Evolutionary conservation across 2,113 vertebrate species (phyloP).

Genomic region (Platysternon megacephalum): DNA sequence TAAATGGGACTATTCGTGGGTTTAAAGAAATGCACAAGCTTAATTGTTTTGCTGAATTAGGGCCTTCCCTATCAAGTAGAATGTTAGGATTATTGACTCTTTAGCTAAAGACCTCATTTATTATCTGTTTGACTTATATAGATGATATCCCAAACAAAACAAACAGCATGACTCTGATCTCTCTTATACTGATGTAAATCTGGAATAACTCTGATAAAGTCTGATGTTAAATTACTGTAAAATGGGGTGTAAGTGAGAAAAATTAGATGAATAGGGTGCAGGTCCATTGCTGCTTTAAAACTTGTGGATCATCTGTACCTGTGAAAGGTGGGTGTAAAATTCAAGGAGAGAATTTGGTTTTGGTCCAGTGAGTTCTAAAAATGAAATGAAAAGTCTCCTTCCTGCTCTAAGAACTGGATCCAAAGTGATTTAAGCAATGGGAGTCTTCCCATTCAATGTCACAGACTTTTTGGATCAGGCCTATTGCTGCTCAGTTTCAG

Average conservation of each 20-base stretch:
- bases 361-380: neutral
- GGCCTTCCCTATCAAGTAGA: neutral
- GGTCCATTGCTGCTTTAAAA: neutral
- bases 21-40: neutral
- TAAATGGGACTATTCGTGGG: neutral
- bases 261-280: neutral
- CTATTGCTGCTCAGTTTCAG: neutral
- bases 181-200: neutral
- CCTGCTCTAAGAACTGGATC: neutral
- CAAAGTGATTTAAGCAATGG: neutral
- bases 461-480: neutral
- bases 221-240: neutral
- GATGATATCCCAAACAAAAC: neutral
- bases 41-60: neutral
- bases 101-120: accelerated
- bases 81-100: neutral
- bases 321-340: neutral
- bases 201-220: neutral
- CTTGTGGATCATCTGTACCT: neutral
- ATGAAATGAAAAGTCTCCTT: neutral
- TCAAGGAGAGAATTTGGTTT: neutral
- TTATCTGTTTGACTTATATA: neutral
- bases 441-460: neutral
- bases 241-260: neutral
- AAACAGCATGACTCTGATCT: accelerated